Evolutionary conservation across 1,140 invertebrate genomes (phyloP), one percentile per base, ranked within the genome.

Genomic region (Sarcophaga peregrina): DNA sequence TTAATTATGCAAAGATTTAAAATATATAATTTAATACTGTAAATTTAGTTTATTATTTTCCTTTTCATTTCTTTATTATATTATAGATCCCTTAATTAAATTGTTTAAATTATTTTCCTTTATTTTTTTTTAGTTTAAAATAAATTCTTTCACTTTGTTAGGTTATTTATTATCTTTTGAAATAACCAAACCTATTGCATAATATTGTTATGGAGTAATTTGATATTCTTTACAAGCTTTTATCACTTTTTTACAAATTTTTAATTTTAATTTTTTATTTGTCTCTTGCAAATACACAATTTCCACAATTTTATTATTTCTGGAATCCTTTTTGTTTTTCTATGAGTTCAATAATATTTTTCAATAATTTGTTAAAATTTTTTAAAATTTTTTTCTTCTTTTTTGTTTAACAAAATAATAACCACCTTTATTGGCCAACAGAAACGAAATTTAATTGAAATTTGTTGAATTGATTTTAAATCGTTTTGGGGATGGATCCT

Each of bases 281-380:
- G 17, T 72, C 17, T 72, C 25, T 37, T 74, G 25, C 37, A 68
- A 37, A 37, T 37, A 37, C 25, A 37, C 25, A 37, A 37, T 37
- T 37, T 37, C 25, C 25, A 37, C 25, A 37, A 37, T 37, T 37
- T 37, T 2, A 37, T 58, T 80, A 6, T 45, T 37, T 58, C 3
- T 96, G 93, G 95, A 95, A 93, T 95, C 95, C 96, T 96, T 97
- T 89, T 92, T 94, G 7, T n/a, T 80, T 37, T 75, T 17, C 4
- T 68, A n/a, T 82, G 46, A 75, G 37, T 13, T 52, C 45, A 47
- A 80, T 46, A 80, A 20, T 17, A 8, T 45, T n/a, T 45, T 81
- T 15, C 4, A 37, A 37, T 37, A 37, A 37, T 37, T 58, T 81
- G 10, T 13, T 5, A 11, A 45, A 45, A 20, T 82, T 50, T 13